These are phyloP conservation scores for Equus przewalskii DNA, from an alignment of 2,113 vertebrate species.

Conservation along the genomic window DNA sequence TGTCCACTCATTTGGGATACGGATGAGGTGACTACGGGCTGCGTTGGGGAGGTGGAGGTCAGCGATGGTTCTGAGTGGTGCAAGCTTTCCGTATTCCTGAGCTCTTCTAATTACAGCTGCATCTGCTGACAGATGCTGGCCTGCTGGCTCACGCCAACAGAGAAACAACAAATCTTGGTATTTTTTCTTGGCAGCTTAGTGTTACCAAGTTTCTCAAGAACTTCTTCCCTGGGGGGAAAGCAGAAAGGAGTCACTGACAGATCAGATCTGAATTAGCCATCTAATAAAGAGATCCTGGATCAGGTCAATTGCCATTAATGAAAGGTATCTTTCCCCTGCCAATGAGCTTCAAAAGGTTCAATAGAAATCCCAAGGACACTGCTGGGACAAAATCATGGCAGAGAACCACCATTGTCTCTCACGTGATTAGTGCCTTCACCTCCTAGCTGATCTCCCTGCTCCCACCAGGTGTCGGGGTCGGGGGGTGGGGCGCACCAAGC, in stretches of 20 bases:
- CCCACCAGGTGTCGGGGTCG: no score
- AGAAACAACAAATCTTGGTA: background rate
- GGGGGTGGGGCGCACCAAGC: background rate
- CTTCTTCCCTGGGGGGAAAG: background rate
- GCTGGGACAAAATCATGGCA: background rate
- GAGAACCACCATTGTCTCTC: background rate
- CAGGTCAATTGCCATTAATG: background rate
- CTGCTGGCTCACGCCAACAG: background rate
- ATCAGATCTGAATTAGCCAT: background rate
- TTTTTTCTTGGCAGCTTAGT: background rate
- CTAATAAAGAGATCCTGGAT: slow-evolving; percentile 19
- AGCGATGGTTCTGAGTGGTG: background rate
- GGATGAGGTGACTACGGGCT: background rate
- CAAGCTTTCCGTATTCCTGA: background rate
- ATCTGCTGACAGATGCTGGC: background rate
- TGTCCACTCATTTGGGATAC: background rate
- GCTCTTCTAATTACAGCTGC: background rate
- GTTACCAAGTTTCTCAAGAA: slow-evolving; percentile 42
- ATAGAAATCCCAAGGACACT: background rate
- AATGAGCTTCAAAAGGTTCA: background rate
- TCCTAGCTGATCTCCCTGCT: background rate
- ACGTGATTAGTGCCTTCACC: background rate
- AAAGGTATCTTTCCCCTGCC: background rate
- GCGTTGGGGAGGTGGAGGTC: background rate
- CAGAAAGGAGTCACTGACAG: background rate